phyloP scores from a whole-genome alignment of 1,140 invertebrate genomes.

The Lepidurus apus region DNA sequence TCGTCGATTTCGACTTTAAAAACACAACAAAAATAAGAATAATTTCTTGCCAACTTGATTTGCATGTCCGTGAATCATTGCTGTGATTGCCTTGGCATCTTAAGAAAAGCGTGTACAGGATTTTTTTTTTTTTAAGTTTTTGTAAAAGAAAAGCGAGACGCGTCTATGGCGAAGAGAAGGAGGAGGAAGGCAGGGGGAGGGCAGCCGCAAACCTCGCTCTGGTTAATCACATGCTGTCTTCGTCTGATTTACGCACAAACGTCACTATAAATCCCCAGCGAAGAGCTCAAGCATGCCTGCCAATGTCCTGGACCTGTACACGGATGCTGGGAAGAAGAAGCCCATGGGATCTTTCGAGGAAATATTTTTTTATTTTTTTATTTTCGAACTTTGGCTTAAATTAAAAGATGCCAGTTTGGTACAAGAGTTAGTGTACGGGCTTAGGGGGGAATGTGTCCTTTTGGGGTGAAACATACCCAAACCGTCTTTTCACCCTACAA shows the following conservation, averaged over 20 bases:
- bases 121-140: too few relatives aligned
- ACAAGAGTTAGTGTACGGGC: too few relatives aligned
- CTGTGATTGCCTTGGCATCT: background rate
- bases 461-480: too few relatives aligned
- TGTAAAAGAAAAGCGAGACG: too few relatives aligned
- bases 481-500: too few relatives aligned
- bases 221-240: slow-evolving; percentile 35
- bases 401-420: too few relatives aligned
- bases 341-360: too few relatives aligned
- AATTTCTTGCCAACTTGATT: background rate
- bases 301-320: background rate
- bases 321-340: background rate
- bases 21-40: too few relatives aligned
- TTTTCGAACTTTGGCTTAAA: too few relatives aligned
- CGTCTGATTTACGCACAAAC: slow-evolving; percentile 34
- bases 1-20: too few relatives aligned
- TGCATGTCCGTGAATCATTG: slow-evolving; percentile 15
- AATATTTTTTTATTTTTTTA: too few relatives aligned
- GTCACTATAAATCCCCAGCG: slow-evolving; percentile 34
- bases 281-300: slow-evolving; percentile 2
- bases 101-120: background rate
- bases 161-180: background rate
- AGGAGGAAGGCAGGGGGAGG: slow-evolving; percentile 20
- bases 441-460: too few relatives aligned
- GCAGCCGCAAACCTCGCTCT: slow-evolving; percentile 13